Percentiles rank a stretch among this genome's conserved stretches.
Evolutionary conservation across 2,888 invertebrate genomes (phyloP).

Genomic region (Colostygia pectinataria): DNA sequence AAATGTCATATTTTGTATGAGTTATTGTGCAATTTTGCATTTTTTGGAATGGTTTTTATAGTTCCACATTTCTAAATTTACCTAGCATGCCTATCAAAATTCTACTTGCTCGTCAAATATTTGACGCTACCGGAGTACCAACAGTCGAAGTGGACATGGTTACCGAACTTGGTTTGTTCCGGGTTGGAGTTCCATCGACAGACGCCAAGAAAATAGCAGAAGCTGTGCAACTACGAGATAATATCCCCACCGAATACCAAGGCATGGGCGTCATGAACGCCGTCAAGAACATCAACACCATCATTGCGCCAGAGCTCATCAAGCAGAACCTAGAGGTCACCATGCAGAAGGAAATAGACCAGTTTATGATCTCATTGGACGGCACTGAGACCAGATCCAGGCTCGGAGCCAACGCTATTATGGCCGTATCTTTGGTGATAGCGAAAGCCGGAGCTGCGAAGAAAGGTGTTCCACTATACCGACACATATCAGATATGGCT

Average conservation of each 20-base stretch:
- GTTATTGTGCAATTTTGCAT: no score
- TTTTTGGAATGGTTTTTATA: no score
- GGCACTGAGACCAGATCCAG: conserved; percentile 98
- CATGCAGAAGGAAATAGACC: conserved; percentile 94
- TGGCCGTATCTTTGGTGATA: conserved; percentile 97
- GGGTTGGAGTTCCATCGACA: conserved; percentile 98
- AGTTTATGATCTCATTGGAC: conserved; percentile 93
- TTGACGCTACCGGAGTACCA: conserved; percentile 97
- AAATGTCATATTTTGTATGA: no score
- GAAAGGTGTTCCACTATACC: conserved; percentile 92
- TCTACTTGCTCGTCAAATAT: conserved; percentile 97
- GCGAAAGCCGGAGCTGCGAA: conserved; percentile 99
- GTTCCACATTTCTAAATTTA: not conserved
- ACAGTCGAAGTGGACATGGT: conserved; percentile 96
- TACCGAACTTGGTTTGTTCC: conserved; percentile 92
- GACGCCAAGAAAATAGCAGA: conserved; percentile 97
- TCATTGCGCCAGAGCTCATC: conserved; percentile 90
- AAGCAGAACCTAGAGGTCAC: conserved; percentile 93
- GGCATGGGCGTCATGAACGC: conserved; percentile 97
- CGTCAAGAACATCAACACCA: conserved; percentile 93
- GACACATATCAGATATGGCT: conserved; percentile 97
- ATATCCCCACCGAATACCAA: conserved; percentile 91
- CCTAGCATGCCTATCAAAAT: conserved; percentile 92
- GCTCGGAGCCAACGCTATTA: conserved; percentile 97
- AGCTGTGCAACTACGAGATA: conserved; percentile 96